phyloP scores from a whole-genome alignment of 2,888 invertebrate species.

The Pammene aurita region DNA sequence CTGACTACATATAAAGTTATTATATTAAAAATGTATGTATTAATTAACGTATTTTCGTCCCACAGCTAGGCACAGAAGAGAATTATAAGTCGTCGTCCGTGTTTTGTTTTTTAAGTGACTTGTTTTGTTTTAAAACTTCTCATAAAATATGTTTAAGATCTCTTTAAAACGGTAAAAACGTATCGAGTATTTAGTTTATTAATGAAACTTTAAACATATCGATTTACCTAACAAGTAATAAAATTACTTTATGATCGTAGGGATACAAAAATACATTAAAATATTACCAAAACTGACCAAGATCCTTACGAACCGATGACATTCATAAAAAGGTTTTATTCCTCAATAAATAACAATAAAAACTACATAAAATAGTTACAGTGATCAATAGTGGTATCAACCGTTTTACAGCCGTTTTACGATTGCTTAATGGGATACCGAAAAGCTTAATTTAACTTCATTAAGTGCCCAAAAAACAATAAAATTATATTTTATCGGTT shows the following conservation, averaged over 20 bases:
- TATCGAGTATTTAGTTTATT: not conserved
- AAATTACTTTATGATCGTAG: slow-evolving; percentile 20
- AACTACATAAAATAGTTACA: slow-evolving; percentile 78
- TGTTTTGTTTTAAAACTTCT: not conserved
- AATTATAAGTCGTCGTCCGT: not conserved
- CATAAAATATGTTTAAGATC: not conserved
- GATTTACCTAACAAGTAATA: slow-evolving; percentile 30
- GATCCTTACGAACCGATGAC: slow-evolving; percentile 67
- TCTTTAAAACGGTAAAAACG: not conserved
- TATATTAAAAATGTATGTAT: no score
- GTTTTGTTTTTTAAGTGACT: not conserved
- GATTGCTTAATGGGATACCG: slow-evolving; percentile 70
- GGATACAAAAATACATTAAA: slow-evolving; percentile 42
- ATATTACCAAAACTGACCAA: slow-evolving; percentile 50
- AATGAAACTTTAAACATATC: slow-evolving; percentile 27
- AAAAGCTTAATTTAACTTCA: slow-evolving; percentile 79
- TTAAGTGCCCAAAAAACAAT: slow-evolving; percentile 74
- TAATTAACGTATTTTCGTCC: no score
- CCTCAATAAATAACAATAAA: slow-evolving; percentile 81
- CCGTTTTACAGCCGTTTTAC: slow-evolving; percentile 77
- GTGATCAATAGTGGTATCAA: slow-evolving; percentile 69
- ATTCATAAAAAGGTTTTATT: slow-evolving; percentile 78
- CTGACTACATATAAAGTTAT: no score
- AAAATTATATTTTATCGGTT: slow-evolving; percentile 71
- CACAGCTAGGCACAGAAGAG: no score